phyloP scores from a whole-genome alignment of 2,888 invertebrate genomes.

The Cephus pygmeus region DNA sequence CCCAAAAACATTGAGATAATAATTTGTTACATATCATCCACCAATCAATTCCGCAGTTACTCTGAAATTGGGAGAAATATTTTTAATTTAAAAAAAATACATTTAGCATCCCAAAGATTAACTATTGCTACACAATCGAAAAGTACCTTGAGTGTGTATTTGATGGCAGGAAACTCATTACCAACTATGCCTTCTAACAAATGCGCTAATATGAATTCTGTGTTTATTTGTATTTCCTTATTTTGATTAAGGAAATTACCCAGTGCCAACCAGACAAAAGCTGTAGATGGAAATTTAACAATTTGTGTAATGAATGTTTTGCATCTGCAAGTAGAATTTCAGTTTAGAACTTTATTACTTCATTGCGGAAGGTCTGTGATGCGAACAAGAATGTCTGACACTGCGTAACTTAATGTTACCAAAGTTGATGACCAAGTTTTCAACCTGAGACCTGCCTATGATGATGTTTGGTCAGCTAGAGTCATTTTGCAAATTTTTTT shows the following conservation, averaged over 20 bases:
- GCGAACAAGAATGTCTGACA: slow-evolving; percentile 43
- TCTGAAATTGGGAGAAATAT: slow-evolving; percentile 35
- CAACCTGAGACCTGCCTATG: slow-evolving; percentile 63
- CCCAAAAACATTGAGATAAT: slow-evolving; percentile 58
- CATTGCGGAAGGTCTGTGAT: slow-evolving; percentile 52
- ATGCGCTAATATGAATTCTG: slow-evolving; percentile 53
- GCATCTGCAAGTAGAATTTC: slow-evolving; percentile 41
- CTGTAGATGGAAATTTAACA: slow-evolving; percentile 54
- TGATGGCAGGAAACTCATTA: slow-evolving; percentile 52
- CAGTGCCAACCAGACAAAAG: slow-evolving; percentile 56
- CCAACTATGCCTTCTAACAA: slow-evolving; percentile 53
- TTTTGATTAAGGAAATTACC: slow-evolving; percentile 49
- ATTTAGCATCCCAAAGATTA: background rate
- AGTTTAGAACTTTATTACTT: slow-evolving; percentile 4
- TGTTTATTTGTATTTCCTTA: slow-evolving; percentile 46
- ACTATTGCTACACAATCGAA: background rate
- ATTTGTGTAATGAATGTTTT: slow-evolving; percentile 55
- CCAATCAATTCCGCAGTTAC: slow-evolving; percentile 56
- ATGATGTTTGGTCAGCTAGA: slow-evolving; percentile 61
- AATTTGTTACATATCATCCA: slow-evolving; percentile 59
- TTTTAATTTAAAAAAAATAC: background rate
- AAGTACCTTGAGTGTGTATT: slow-evolving; percentile 56
- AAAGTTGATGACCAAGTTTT: slow-evolving; percentile 59
- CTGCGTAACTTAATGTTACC: slow-evolving; percentile 23
- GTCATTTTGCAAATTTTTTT: slow-evolving; percentile 27